Evolutionary conservation across 2,888 invertebrate species (phyloP).

Genomic region (Zootermopsis nevadensis): DNA sequence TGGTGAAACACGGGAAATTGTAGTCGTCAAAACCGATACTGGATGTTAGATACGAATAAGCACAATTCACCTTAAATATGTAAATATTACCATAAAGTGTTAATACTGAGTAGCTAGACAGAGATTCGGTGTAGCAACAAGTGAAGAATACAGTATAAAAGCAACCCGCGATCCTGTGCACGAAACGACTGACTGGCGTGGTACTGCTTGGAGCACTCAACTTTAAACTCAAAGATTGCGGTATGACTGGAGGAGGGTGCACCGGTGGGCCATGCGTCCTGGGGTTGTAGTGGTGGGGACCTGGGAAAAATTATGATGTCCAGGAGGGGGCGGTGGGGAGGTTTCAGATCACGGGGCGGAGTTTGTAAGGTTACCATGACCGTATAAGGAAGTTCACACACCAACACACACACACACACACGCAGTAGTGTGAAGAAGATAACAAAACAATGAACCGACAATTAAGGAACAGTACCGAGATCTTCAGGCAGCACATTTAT

Average conservation of each 20-base stretch:
- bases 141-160: neutral
- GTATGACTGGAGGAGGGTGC: conserved; percentile 16
- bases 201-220: conserved; percentile 18
- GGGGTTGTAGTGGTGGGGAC: conserved; percentile 38
- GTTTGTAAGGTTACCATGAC: conserved; percentile 20
- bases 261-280: conserved; percentile 44
- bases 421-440: neutral
- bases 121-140: conserved; percentile 25
- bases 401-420: too few species aligned
- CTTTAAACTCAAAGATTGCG: conserved; percentile 34
- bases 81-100: too few species aligned
- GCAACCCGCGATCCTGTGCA: neutral
- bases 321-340: conserved; percentile 14
- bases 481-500: conserved; percentile 18
- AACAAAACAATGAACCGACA: conserved; percentile 18
- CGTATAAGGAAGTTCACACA: neutral
- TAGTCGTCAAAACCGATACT: too few species aligned
- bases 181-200: neutral
- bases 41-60: too few species aligned
- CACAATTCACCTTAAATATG: too few species aligned
- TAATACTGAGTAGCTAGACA: too few species aligned
- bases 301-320: conserved; percentile 19
- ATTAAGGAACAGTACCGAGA: neutral
- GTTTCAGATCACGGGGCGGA: conserved; percentile 6
- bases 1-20: too few species aligned